These are phyloP conservation scores for Endotricha flammealis DNA, from an alignment of 2,888 invertebrate species.

Conservation along the genomic window DNA sequence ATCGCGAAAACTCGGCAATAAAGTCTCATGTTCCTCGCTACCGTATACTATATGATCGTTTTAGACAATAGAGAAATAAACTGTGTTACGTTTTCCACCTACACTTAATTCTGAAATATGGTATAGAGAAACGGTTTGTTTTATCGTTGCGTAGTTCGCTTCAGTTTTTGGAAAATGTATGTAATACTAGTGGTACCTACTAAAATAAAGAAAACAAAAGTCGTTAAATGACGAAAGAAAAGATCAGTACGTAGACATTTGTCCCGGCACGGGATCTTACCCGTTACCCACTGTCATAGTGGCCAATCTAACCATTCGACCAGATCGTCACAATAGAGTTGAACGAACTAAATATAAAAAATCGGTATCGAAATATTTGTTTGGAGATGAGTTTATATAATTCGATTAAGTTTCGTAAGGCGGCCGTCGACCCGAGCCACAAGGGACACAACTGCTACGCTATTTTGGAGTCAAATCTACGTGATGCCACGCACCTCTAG, in stretches of 20 bases:
- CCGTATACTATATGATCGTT: conserved; percentile 42
- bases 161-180: no score
- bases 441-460: conserved; percentile 39
- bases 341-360: conserved; percentile 35
- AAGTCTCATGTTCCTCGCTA: conserved; percentile 14
- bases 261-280: no score
- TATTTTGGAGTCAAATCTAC: conserved; percentile 56
- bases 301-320: no score
- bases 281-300: no score
- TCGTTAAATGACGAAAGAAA: no score
- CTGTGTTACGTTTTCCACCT: conserved; percentile 52
- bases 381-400: conserved; percentile 47
- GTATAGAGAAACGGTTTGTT: conserved; percentile 22
- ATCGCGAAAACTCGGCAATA: conserved; percentile 49
- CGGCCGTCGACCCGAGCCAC: conserved; percentile 50
- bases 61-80: conserved; percentile 68
- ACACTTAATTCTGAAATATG: conserved; percentile 39
- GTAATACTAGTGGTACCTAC: no score
- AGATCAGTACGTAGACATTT: no score
- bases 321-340: conserved; percentile 25
- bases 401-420: conserved; percentile 58
- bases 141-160: no score
- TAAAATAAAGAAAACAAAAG: no score
- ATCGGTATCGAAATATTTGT: conserved; percentile 37
- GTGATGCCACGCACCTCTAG: conserved; percentile 61